Evolutionary conservation across 2,888 invertebrate species (phyloP), one percentile per base, ranked within the genome.

Genomic region (Cylloceria caligata): DNA sequence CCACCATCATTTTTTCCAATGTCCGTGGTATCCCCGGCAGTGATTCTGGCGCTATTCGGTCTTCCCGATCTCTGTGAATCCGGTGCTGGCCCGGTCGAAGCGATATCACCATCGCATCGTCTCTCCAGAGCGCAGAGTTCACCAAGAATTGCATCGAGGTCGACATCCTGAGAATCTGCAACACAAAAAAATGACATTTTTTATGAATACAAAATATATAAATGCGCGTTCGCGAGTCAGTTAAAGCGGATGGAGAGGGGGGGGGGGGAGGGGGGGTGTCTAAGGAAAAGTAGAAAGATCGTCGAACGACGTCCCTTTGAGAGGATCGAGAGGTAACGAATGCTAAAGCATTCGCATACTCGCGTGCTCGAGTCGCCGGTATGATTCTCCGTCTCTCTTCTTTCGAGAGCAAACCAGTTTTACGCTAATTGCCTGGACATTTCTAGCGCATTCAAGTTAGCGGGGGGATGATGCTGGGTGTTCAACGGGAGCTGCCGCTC

Each of bases 81-180:
- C 39, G 90, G 86, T 19, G 91, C 89, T 62, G 91, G 91, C 62
- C 83, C 83, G 60, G 92, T 90, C 9, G 91, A 87, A 11, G 92
- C 91, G 84, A 92, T 91, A 77, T 92, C 92, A 11, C 93, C 93
- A 85, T 95, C 94, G 89, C 94, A 94, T 83, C 94, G 94, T 87
- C 95, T 95, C 93, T 98, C 99, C 87, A 99, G 94, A 69, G 98
- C 98, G 93, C 98, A 98, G 72, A 99, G 94, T 93, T 99, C 99
- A 47, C 98, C 98, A 81, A 99, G 95, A 88, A 99, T 98, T 77
- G 98, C 98, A 93, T 99, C 99, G 92, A 99, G 94, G 93, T 99
- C 99, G 68, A 98, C 97, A 93, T 99, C 99, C 92, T 98, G 98
- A 24, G 98, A 97, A 93, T 99, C 99, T 95, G 93, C 19, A 88